Evolutionary conservation across 1,140 invertebrate genomes (phyloP), one percentile per base, ranked within the genome.

Genomic region (Heliconius nattereri): DNA sequence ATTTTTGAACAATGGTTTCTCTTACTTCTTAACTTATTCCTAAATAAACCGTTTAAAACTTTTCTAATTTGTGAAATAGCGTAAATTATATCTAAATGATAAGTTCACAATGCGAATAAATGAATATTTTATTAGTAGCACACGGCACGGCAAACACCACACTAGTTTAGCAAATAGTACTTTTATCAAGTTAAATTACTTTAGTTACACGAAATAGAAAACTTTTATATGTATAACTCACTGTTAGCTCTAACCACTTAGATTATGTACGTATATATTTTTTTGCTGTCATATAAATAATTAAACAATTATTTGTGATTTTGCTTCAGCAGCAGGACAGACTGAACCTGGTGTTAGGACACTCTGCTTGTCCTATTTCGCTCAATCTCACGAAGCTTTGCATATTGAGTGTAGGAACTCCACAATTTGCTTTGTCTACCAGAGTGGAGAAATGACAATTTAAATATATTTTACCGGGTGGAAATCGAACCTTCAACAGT

Each of bases 101-200:
- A 85, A 81, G 75, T 83, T 81, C 49, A 81, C 75, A 84, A 83
- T 76, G 83, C 76, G 81, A 83, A 83, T 82, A 84, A 79, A 78
- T 84, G 81, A 86, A 86, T 86, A 82, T 86, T 86, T 84, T 86
- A 86, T 86, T 86, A 86, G 81, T 75, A 78, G 78, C 76, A 80
- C 78, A 79, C 81, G 81, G 81, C 77, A 76, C 78, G 79, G 81
- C 80, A 83, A 85, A 83, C 82, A 86, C 85, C 82, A 85, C 82
- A 82, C 81, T 85, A 85, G 85, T 85, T 84, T 83, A 85, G 83
- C 82, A 86, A 85, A 86, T 85, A 86, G 82, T 81, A 83, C 81
- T 84, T 86, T 86, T 82, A 86, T 86, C 82, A 85, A 86, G 80
- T 86, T 86, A 85, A 86, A 86, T 86, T 86, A 84, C 84, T 86